These are phyloP conservation scores for Phyllostomus discolor DNA, from an alignment of 2,113 vertebrate genomes.

Conservation along the genomic window DNA sequence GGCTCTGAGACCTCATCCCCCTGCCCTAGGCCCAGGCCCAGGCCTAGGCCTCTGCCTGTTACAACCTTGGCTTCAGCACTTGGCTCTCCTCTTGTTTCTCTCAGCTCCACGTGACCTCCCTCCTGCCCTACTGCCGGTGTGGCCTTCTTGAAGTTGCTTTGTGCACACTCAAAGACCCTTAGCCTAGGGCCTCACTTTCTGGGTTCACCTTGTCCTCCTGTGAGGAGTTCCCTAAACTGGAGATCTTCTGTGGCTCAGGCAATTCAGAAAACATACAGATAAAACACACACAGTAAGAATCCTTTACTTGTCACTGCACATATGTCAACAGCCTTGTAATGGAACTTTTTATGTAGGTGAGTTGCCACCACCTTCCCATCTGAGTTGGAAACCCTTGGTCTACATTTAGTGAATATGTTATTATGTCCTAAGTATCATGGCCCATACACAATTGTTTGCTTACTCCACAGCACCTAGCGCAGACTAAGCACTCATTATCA, in stretches of 20 bases:
- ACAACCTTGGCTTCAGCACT: not conserved
- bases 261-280: not conserved
- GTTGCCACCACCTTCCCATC: not conserved
- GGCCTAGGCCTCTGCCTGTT: too few relatives aligned
- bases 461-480: not conserved
- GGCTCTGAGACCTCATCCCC: not conserved
- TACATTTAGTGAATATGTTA: not conserved
- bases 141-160: not conserved
- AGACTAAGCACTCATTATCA: not conserved
- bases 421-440: not conserved
- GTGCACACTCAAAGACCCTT: not conserved
- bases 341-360: not conserved
- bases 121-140: not conserved
- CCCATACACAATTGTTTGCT: not conserved
- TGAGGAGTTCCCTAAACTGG: not conserved
- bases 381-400: not conserved
- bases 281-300: not conserved
- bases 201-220: not conserved
- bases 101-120: not conserved
- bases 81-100: not conserved
- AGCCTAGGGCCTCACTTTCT: not conserved
- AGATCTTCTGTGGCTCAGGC: not conserved
- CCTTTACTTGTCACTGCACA: not conserved
- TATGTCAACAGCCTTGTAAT: not conserved
- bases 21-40: too few relatives aligned